Percentiles rank a stretch among this genome's conserved stretches.
Evolutionary conservation across 2,888 invertebrate species (phyloP).

Genomic region (Mythimna pallens): DNA sequence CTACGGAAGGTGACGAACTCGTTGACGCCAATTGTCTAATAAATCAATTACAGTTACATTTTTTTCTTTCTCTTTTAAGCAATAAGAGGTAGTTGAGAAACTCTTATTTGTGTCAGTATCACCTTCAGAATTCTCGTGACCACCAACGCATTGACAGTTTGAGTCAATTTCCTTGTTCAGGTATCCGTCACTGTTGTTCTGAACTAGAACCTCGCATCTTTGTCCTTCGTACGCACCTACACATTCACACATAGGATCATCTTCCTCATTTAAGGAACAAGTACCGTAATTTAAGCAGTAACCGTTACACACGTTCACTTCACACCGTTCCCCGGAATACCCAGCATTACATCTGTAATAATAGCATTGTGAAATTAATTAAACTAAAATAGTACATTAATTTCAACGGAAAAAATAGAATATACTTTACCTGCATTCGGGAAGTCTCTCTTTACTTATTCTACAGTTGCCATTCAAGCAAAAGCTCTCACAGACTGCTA

Average conservation of each 20-base stretch:
- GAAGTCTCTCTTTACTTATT: not conserved
- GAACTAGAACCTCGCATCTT: not conserved
- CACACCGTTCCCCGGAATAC: slow-evolving; percentile 1
- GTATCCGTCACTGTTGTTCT: not conserved
- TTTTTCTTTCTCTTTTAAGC: no score
- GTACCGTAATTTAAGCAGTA: not conserved
- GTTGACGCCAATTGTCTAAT: no score
- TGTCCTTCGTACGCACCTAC: not conserved
- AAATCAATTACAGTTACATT: no score
- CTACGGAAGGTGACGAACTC: no score
- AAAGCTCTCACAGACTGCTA: not conserved
- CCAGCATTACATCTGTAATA: not conserved
- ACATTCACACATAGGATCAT: not conserved
- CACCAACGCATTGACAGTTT: no score
- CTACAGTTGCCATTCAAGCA: not conserved
- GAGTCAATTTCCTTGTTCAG: not conserved
- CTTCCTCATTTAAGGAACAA: not conserved
- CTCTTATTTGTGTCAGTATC: no score
- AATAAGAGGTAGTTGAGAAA: no score
- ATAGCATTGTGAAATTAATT: not conserved
- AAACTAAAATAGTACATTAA: not conserved
- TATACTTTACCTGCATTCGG: not conserved
- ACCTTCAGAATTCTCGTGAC: no score
- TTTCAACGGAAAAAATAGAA: not conserved
- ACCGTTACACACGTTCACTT: not conserved